phyloP scores from a whole-genome alignment of 2,888 invertebrate species.

The Piscicola geometra region DNA sequence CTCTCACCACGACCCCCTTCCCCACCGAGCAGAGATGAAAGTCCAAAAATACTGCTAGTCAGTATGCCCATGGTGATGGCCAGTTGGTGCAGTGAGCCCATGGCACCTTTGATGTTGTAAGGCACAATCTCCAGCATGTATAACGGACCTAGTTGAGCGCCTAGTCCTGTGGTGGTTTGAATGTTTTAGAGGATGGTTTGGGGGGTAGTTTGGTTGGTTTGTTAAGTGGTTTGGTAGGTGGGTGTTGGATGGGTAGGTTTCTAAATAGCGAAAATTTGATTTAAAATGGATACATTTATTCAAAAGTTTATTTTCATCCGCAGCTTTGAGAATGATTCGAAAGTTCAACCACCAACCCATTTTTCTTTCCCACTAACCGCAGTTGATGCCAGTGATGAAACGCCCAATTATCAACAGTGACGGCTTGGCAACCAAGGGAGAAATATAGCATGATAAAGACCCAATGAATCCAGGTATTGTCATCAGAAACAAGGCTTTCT shows the following conservation, averaged over 20 bases:
- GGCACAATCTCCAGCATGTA: slow-evolving; percentile 86
- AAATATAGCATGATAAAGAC: slow-evolving; percentile 65
- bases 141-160: slow-evolving; percentile 72
- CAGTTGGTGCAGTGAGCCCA: slow-evolving; percentile 85
- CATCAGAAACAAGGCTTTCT: slow-evolving; percentile 73
- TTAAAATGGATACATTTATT: too few relatives aligned
- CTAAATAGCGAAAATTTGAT: too few relatives aligned
- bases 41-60: slow-evolving; percentile 80
- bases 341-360: background rate
- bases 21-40: slow-evolving; percentile 78
- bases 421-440: slow-evolving; percentile 63
- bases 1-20: too few relatives aligned
- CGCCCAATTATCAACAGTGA: slow-evolving; percentile 73
- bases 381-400: slow-evolving; percentile 73
- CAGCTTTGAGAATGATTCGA: too few relatives aligned
- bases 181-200: background rate
- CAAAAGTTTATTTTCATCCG: too few relatives aligned
- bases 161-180: background rate
- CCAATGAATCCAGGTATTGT: slow-evolving; percentile 70
- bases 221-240: too few relatives aligned
- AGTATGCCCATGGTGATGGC: slow-evolving; percentile 92
- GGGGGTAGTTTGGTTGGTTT: slow-evolving; percentile 50
- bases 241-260: too few relatives aligned
- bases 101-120: slow-evolving; percentile 70
- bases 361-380: slow-evolving; percentile 59